Conservation (phyloP, 1,140 invertebrate species). For the Pachypeltis micranthus region DNA sequence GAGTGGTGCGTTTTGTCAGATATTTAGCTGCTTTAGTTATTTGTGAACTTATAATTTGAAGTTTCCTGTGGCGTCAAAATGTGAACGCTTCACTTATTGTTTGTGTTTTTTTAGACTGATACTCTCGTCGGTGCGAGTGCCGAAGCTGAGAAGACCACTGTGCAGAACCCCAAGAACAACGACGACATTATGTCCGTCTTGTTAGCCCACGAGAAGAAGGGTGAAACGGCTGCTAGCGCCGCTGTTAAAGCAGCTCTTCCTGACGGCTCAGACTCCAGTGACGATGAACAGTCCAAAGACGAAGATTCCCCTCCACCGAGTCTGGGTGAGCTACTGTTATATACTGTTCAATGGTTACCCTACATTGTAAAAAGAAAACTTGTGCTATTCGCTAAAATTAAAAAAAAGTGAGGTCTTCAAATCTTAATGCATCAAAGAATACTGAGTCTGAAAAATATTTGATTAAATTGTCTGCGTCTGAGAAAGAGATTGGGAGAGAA, state of each 20-base stretch:
- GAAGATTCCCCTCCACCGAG: constrained; percentile 18
- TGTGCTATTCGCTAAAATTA: no score
- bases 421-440: no score
- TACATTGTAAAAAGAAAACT: neutral
- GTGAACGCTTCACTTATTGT: no score
- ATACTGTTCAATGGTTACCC: neutral
- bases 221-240: constrained; percentile 31
- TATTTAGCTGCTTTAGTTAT: no score
- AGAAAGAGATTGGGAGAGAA: no score
- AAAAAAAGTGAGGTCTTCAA: no score
- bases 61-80: no score
- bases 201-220: constrained; percentile 76
- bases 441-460: no score
- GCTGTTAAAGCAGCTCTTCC: constrained; percentile 45
- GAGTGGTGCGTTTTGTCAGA: no score
- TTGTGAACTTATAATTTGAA: no score
- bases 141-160: constrained; percentile 38
- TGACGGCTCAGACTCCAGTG: constrained; percentile 62
- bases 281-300: constrained; percentile 44
- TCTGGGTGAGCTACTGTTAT: constrained; percentile 11
- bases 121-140: constrained; percentile 24
- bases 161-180: constrained; percentile 41
- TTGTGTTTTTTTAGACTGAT: constrained; percentile 25
- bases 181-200: constrained; percentile 88
- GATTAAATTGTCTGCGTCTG: no score